Evolutionary conservation across 2,888 invertebrate genomes (phyloP).

Genomic region (Drosophila tripunctata): DNA sequence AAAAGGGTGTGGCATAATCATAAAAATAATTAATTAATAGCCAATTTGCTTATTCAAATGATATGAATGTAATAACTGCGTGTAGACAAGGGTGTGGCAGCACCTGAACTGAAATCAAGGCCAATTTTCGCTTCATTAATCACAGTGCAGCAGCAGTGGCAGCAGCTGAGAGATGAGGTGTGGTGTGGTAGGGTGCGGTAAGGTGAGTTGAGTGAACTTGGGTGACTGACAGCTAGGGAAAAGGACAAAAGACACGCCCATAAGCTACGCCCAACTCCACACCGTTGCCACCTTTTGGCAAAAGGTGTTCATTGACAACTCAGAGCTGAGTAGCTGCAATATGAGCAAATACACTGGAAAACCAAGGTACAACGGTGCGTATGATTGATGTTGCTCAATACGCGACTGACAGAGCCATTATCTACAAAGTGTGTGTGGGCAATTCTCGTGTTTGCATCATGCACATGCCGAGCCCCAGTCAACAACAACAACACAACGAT

Average conservation of each 20-base stretch:
- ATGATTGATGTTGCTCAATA: constrained; percentile 72
- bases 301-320: constrained; percentile 46
- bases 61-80: constrained; percentile 28
- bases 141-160: constrained; percentile 36
- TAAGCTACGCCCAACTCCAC: background rate
- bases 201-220: background rate
- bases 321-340: constrained; percentile 37
- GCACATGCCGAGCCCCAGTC: constrained; percentile 44
- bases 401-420: constrained; percentile 66
- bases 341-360: constrained; percentile 24
- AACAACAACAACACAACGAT: constrained; percentile 21
- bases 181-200: too few relatives aligned
- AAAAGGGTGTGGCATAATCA: constrained; percentile 1
- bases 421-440: constrained; percentile 26
- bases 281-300: background rate
- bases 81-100: constrained; percentile 39
- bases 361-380: constrained; percentile 52
- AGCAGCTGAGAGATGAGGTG: background rate
- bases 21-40: constrained; percentile 40
- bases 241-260: constrained; percentile 33
- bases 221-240: constrained; percentile 21
- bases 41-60: constrained; percentile 33
- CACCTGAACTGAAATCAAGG: constrained; percentile 57
- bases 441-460: constrained; percentile 17
- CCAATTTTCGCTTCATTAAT: constrained; percentile 61